phyloP scores from a whole-genome alignment of 2,797 vertebrate species.

The Cossypha niveicapilla region DNA sequence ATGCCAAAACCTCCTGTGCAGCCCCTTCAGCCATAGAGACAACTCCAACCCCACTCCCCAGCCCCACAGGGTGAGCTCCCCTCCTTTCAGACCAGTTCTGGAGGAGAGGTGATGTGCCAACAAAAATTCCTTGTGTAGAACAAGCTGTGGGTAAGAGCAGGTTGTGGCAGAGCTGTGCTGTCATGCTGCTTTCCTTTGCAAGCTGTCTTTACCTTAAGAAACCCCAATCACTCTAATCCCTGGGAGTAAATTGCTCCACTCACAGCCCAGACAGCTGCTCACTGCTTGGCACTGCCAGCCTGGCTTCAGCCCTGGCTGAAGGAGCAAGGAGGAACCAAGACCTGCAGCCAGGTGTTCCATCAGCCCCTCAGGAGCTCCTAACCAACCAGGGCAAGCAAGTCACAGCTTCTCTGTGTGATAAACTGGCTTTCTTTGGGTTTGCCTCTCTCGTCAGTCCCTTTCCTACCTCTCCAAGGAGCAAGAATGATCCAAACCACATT shows the following conservation, averaged over 20 bases:
- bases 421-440: neutral
- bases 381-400: neutral
- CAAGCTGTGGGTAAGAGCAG: neutral
- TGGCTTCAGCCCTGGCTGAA: neutral
- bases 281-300: neutral
- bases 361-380: neutral
- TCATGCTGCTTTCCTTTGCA: neutral
- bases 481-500: neutral
- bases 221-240: neutral
- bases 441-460: neutral
- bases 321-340: neutral
- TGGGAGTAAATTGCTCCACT: neutral
- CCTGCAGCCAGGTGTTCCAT: neutral
- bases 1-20: neutral
- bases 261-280: slow-evolving; percentile 18
- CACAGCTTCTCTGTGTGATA: neutral
- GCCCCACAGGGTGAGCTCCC: neutral
- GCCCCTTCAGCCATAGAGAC: neutral
- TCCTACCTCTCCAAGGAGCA: neutral
- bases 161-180: neutral
- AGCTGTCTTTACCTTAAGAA: slow-evolving; percentile 24
- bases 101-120: neutral
- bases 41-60: neutral
- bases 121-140: neutral
- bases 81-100: rapidly evolving